Evolutionary conservation across 2,888 invertebrate genomes (phyloP), one percentile per base, ranked within the genome.

Genomic region (Sisyra nigra): DNA sequence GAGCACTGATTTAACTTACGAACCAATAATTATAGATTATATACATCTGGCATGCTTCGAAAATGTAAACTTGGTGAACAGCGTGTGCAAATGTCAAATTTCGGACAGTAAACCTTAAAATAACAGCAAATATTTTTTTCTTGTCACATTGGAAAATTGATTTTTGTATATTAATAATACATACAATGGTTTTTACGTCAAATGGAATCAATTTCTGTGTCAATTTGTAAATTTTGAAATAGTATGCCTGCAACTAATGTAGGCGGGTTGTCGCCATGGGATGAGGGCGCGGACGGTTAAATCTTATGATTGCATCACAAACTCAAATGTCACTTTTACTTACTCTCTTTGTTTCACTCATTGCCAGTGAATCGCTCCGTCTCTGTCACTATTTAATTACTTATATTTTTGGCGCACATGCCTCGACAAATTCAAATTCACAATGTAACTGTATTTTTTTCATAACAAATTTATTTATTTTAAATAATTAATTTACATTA

Each of bases 241-340:
- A 37, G n/a, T 15, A 37, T 37, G 24, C 14, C 24, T 31, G 30
- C 18, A 33, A 24, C 18, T 41, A 34, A 34, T 31, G 41, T 34
- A 41, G 34, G 41, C 41, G 41, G 41, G 41, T 14, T 41, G 41
- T 41, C 41, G 41, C 41, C 41, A 41, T 41, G 31, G 35, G 9
- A 41, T 33, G 34, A 37, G 14, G 37, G 37, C 37, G 37, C 37
- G 37, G 17, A 35, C 17, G 35, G 17, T 35, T 15, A 35, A 13
- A 35, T 35, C 17, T 35, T 35, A 13, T 35, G 14, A 15, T 35
- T 35, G 13, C 17, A 15, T 35, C 14, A 35, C 35, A 35, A 8
- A 35, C 35, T 9, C 2, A 13, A 35, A 35, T 37, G 14, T 37
- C 19, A 13, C 17, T 4, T 36, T 13, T 35, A 15, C 17, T 35